Evolutionary conservation across 2,113 vertebrate genomes (phyloP), one percentile per base, ranked within the genome.

Genomic region (Mesitornis unicolor): DNA sequence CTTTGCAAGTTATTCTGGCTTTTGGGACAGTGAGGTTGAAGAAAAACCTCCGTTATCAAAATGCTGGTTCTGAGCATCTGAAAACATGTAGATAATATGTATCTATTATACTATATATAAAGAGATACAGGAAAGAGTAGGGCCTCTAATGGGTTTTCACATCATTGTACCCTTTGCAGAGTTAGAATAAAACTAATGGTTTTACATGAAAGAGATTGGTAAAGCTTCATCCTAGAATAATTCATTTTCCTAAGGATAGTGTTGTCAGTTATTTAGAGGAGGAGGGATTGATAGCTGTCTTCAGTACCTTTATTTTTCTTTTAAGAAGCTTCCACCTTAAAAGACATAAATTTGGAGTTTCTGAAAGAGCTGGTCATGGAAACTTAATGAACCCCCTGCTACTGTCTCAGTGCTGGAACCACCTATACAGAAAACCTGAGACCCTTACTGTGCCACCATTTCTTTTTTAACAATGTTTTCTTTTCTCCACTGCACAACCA

Each of bases 401-500:
- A 94, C 90, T 97, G 57, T 97, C 75, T 98, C 98, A 97, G 93
- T 98, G 92, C 96, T 98, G 96, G 97, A 98, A 97, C 97, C 97
- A 96, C 94, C 94, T 96, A 73, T 96, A 96, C 95, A 98, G 96
- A 97, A 97, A 97, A 97, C 96, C 94, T 97, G 95, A 98, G 94
- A 97, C 97, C 97, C 98, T 97, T 97, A 95, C 83, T 97, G 69
- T 97, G 94, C 93, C 98, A 87, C 96, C 96, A 96, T 98, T 98
- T 98, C 96, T 95, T 98, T 97, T 98, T 98, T 98, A 98, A 98
- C 98, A 94, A 90, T 98, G 98, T 98, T 98, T 98, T 98, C 98
- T 98, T 98, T 98, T 98, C 98, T 98, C 97, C 98, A 96, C 97
- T 99, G 99, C 99, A 98, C 99, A 98, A 98, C 98, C 99, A 99